Evolutionary conservation across 2,797 vertebrate genomes (phyloP).

Genomic region (Melopsittacus undulatus): DNA sequence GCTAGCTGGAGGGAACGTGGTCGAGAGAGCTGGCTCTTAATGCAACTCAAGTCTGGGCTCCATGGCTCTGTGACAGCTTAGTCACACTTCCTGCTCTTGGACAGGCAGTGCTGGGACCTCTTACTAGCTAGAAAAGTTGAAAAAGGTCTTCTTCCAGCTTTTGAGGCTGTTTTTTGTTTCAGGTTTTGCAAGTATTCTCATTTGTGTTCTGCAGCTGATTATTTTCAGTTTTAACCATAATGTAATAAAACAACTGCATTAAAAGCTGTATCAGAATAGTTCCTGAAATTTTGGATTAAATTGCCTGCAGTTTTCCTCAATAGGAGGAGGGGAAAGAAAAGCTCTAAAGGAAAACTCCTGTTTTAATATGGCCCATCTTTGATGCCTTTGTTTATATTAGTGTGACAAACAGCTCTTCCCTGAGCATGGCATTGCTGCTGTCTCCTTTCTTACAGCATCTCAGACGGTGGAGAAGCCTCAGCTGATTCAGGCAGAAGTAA

Average conservation of each 20-base stretch:
- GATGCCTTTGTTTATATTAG: not conserved
- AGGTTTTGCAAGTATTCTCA: not conserved
- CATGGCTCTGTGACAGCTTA: not conserved
- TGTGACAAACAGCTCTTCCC: not conserved
- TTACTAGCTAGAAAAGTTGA: not conserved
- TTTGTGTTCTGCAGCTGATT: not conserved
- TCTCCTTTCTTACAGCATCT: not conserved
- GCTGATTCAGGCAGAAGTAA: not conserved
- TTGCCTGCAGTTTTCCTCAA: not conserved
- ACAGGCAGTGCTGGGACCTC: not conserved
- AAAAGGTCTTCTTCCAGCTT: not conserved
- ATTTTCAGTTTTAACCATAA: not conserved
- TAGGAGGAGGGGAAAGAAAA: not conserved
- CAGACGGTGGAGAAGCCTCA: not conserved
- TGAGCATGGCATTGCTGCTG: not conserved
- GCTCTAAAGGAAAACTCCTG: not conserved
- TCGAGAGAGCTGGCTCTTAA: not conserved
- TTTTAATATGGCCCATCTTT: not conserved
- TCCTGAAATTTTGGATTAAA: not conserved
- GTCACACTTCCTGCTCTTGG: not conserved
- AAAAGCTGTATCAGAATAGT: not conserved
- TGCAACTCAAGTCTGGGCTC: not conserved
- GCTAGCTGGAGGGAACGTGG: accelerated
- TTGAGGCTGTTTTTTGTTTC: not conserved
- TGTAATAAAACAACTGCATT: not conserved